Base-by-base conservation (phyloP, 1,140 invertebrate genomes). In the Cotesia glomerata region DNA sequence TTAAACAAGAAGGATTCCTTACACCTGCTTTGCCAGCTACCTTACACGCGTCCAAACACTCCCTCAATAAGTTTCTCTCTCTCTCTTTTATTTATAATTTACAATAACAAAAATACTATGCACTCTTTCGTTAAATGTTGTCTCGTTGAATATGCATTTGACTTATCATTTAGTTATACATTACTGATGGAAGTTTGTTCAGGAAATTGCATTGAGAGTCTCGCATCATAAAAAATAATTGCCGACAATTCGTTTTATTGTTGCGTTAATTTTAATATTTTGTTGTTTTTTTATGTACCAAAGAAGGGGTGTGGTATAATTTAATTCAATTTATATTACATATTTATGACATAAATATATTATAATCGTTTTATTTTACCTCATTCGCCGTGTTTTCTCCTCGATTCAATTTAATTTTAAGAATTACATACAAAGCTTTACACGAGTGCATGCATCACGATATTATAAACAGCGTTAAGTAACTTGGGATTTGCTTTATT, bases 11-110 rank as follows among this genome's bases (percentile, higher is more conserved):
- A 35, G 75, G 78, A 75, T 76, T 75, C 76, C 68, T 84, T 82
- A 82, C 83, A 85, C 83, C 83, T 84, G 83, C 82, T 82, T 81
- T 76, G 72, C 68, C 70, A 73, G 69, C 75, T 69, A 76, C 72
- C 73, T 78, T 73, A 73, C 73, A 70, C 69, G 32, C 75, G 69
- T 74, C 63, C 64, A 45, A 61, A 69, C 61, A 36, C 56, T 26
- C 39, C 14, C 13, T 7, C 16, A 36, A 34, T 36, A 61, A 26
- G 13, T 64, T 51, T 67, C 39, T 45, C 8, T 45, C 36, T 39
- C 11, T 7, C 7, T 11, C 39, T 45, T 45, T 45, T 45, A 11
- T 45, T 45, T 45, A 45, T 45, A 45, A 45, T 45, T 9, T 45
- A 7, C 39, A 26, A 26, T 26, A 26, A 26, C 26, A 26, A 26